Conservation (phyloP, 2,797 vertebrate genomes). For the Falco berigora region DNA sequence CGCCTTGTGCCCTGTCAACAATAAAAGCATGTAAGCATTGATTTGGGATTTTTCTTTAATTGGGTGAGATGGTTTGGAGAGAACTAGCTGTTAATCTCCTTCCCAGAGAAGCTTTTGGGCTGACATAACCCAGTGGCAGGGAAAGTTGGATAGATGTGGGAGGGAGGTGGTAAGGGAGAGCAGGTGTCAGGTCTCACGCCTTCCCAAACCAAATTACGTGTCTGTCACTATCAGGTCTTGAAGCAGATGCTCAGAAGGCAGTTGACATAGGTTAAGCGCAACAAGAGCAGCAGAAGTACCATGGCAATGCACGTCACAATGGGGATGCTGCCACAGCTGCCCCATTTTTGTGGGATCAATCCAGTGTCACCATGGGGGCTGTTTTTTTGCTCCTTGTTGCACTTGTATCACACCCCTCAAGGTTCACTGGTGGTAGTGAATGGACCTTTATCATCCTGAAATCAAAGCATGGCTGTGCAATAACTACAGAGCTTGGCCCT, state of each 20-base stretch:
- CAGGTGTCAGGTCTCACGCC: neutral
- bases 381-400: neutral
- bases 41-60: neutral
- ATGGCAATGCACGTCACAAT: neutral
- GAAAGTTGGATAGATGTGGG: neutral
- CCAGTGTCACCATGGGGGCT: rapidly evolving
- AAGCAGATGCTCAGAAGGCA: neutral
- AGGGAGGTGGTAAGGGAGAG: neutral
- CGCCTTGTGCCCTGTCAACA: neutral
- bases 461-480: neutral
- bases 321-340: neutral
- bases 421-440: neutral
- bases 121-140: neutral
- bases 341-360: neutral
- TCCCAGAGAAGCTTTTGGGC: neutral
- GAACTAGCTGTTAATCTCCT: neutral
- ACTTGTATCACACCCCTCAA: rapidly evolving
- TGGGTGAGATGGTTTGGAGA: neutral
- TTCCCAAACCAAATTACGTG: rapidly evolving
- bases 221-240: neutral
- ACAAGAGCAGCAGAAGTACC: neutral
- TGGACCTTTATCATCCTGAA: neutral
- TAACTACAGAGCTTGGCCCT: neutral
- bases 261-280: constrained; percentile 11
- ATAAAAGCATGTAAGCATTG: neutral